Base-by-base conservation (phyloP, 2,113 vertebrate genomes). In the Conger conger region DNA sequence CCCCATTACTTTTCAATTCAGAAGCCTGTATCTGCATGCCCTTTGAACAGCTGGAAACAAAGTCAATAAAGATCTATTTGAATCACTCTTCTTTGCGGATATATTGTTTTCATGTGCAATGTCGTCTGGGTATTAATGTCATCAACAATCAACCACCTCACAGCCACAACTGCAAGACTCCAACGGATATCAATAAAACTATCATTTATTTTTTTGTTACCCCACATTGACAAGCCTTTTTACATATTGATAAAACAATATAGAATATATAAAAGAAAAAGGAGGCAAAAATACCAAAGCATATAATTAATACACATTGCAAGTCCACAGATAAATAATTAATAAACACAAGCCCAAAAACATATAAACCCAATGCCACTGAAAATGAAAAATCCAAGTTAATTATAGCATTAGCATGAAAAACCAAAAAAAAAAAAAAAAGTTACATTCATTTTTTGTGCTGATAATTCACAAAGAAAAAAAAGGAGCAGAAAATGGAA, bases 21-120 rank as follows among this genome's bases (percentile, higher is more conserved):
- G 89, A 95, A 93, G 94, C 93, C 94, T 96, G 95, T 96, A 95
- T 94, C 92, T 95, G 94, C 95, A 96, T 96, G 95, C 91, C 87
- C 91, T 92, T 95, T 92, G 92, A 73, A 95, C 92, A 93, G 93
- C 93, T 94, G 93, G 92, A 93, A 91, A 90, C 92, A 91, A 94
- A 91, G 92, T 95, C 90, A 96, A 95, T 96, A 95, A 96, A 96
- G 93, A 93, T 94, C 89, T 38, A 94, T 94, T 94, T 92, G 90
- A 95, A 93, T 92, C 94, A 94, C 90, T 83, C 7, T 18, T 81
- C 37, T 85, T 27, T 83, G 80, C 20, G 11, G 45, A 50, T n/a
- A 13, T 30, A 11, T 11, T 20, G 79, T 86, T 60, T n/a, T 80
- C 23, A 38, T 77, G 35, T 77, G 11, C 30, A 42, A 83, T 68